Percentiles rank a stretch among this genome's conserved stretches.
Conservation (phyloP, 1,140 invertebrate genomes). For the Diplogasteroides magnus region DNA sequence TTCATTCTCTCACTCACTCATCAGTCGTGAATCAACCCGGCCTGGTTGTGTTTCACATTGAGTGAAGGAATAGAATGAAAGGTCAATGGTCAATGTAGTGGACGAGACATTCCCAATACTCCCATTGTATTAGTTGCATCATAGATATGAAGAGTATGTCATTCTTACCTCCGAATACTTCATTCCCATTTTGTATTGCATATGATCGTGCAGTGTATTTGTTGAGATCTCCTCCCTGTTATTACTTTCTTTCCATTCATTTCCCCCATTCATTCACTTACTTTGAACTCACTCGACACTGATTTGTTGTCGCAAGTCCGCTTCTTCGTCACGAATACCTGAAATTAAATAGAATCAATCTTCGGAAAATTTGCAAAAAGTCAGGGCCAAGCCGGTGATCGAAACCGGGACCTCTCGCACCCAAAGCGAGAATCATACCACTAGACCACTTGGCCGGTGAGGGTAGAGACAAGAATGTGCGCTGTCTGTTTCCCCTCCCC, state of each 20-base stretch:
- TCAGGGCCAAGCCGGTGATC: conserved; percentile 32
- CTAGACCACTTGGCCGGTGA: conserved; percentile 37
- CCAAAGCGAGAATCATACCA: conserved; percentile 54
- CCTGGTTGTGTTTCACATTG: too few relatives aligned
- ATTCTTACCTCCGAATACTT: conserved; percentile 35
- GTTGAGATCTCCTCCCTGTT: conserved; percentile 29
- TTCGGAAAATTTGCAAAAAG: not conserved
- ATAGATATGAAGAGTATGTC: too few relatives aligned
- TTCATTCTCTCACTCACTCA: too few relatives aligned
- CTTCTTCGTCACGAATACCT: conserved; percentile 39
- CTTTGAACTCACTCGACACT: conserved; percentile 32
- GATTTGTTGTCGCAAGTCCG: conserved; percentile 33
- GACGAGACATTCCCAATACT: too few relatives aligned
- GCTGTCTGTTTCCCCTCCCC: not conserved
- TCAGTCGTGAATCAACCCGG: too few relatives aligned
- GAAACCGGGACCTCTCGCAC: conserved; percentile 52
- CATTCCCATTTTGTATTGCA: conserved; percentile 36
- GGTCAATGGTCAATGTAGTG: too few relatives aligned
- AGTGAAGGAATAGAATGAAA: too few relatives aligned
- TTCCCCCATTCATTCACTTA: not conserved
- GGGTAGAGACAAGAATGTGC: not conserved
- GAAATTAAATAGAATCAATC: conserved; percentile 15
- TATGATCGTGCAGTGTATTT: conserved; percentile 36
- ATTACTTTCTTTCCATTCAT: not conserved
- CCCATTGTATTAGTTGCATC: too few relatives aligned